Evolutionary conservation across 2,797 vertebrate genomes (phyloP).

Genomic region (Syngnathus acus): DNA sequence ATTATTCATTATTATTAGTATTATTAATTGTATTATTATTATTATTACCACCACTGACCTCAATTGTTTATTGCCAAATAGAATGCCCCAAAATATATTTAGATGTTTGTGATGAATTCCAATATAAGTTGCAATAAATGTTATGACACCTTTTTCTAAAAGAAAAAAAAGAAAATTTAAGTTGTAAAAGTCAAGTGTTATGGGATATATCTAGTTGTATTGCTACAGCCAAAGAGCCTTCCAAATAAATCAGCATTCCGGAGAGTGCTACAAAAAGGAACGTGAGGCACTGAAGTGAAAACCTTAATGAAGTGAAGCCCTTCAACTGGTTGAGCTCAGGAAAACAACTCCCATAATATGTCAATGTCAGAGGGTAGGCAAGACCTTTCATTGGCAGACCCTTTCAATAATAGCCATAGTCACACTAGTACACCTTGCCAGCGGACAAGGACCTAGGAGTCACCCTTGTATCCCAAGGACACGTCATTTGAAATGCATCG

Average conservation of each 20-base stretch:
- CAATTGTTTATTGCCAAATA: background rate
- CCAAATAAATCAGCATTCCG: background rate
- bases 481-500: conserved; percentile 72
- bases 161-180: background rate
- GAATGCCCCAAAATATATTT: background rate
- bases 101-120: no score
- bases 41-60: background rate
- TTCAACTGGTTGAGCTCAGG: conserved; percentile 17
- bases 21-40: no score
- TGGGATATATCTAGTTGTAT: background rate
- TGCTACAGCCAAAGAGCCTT: background rate
- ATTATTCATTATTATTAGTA: no score
- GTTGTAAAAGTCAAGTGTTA: background rate
- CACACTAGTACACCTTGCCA: conserved; percentile 24
- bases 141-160: background rate
- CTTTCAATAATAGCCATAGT: conserved; percentile 39
- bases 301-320: conserved; percentile 1
- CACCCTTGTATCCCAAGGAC: conserved; percentile 69
- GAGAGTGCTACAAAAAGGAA: background rate
- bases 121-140: no score
- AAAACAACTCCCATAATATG: conserved; percentile 20
- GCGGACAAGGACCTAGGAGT: conserved; percentile 21
- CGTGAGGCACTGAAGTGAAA: background rate
- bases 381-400: conserved; percentile 33
- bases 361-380: conserved; percentile 29